phyloP scores from a whole-genome alignment of 2,113 vertebrate species.

The Ptilonorhynchus violaceus region DNA sequence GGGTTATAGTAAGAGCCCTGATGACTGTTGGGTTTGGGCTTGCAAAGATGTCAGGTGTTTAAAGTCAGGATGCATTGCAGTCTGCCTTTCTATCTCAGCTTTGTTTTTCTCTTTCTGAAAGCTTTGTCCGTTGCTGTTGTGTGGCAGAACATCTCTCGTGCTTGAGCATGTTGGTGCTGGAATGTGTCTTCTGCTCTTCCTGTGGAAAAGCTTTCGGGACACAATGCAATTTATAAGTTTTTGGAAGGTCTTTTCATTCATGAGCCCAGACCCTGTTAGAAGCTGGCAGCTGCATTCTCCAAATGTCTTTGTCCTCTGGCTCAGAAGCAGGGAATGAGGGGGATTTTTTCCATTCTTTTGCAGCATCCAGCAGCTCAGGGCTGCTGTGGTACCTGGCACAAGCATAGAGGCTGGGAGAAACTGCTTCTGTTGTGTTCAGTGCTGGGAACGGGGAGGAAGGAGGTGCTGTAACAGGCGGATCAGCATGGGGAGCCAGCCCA shows the following conservation, averaged over 20 bases:
- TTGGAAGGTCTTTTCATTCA: not conserved
- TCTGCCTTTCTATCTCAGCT: not conserved
- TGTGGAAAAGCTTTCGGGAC: not conserved
- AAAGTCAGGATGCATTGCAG: not conserved
- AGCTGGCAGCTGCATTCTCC: not conserved
- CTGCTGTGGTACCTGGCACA: not conserved
- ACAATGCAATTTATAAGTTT: not conserved
- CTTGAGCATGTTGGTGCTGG: not conserved
- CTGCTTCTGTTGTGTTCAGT: not conserved
- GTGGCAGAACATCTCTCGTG: not conserved
- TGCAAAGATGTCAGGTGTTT: not conserved
- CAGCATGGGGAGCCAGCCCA: accelerated
- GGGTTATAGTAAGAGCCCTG: not conserved
- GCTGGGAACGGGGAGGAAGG: not conserved
- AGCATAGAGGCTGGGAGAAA: not conserved
- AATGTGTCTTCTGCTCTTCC: not conserved
- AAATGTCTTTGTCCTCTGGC: not conserved
- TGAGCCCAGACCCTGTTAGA: not conserved
- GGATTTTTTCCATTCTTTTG: not conserved
- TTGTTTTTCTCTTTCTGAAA: not conserved
- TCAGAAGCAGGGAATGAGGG: not conserved
- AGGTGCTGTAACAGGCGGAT: not conserved
- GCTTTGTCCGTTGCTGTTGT: not conserved
- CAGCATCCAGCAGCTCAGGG: not conserved
- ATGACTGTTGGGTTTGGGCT: not conserved